phyloP scores from a whole-genome alignment of 2,797 vertebrate genomes.

The Lagorchestes hirsutus region DNA sequence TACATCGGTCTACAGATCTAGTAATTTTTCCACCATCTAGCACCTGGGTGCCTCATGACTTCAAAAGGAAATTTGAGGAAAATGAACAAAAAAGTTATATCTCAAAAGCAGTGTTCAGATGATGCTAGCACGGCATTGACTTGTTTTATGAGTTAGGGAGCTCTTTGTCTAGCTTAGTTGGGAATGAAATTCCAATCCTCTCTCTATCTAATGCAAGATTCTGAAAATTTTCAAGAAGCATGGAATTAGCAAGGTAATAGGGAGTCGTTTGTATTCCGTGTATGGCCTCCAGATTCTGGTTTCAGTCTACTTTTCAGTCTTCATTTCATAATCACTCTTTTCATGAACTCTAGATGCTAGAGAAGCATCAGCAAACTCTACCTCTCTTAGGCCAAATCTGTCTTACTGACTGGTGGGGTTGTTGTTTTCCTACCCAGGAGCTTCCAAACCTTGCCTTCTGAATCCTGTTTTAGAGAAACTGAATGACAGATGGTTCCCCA shows the following conservation, averaged over 20 bases:
- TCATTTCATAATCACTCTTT: not conserved
- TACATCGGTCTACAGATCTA: not conserved
- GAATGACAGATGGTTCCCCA: not conserved
- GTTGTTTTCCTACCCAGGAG: not conserved
- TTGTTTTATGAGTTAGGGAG: constrained; percentile 27
- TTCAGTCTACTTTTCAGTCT: not conserved
- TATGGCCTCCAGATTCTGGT: not conserved
- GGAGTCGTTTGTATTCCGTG: not conserved
- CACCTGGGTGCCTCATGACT: not conserved
- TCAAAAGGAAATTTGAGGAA: not conserved
- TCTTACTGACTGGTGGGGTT: too few species aligned
- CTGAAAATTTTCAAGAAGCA: not conserved
- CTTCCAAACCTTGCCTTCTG: not conserved
- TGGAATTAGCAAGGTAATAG: not conserved
- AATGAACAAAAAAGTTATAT: not conserved
- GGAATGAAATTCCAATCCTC: not conserved
- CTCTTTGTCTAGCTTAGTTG: not conserved
- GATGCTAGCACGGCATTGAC: not conserved
- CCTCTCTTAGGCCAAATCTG: not conserved
- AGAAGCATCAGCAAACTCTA: not conserved
- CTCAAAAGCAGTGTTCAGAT: not conserved
- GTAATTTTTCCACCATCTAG: not conserved
- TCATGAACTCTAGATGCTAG: not conserved
- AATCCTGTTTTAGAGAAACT: not conserved
- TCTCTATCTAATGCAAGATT: not conserved